These are phyloP conservation scores for Parus major DNA, from an alignment of 2,113 vertebrate species.

Conservation along the genomic window DNA sequence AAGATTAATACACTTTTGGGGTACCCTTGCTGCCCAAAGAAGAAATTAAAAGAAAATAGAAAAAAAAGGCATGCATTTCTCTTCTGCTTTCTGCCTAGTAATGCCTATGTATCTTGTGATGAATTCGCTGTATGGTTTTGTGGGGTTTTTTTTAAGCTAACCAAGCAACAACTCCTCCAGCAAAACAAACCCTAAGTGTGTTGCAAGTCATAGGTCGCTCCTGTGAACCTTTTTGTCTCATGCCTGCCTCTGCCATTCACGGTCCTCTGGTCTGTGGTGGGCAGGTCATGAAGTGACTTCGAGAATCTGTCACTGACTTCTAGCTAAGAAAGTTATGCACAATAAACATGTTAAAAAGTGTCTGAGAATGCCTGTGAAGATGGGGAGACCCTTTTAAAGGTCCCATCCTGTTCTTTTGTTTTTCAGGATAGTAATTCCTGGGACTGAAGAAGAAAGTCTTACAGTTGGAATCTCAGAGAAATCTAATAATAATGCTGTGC, in stretches of 20 bases:
- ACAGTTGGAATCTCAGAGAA: neutral
- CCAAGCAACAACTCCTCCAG: neutral
- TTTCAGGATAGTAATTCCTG: neutral
- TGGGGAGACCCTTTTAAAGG: neutral
- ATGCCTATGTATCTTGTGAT: neutral
- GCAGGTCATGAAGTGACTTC: neutral
- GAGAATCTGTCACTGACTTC: neutral
- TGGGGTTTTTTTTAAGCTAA: neutral
- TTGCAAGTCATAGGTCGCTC: rapidly evolving
- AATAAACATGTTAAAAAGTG: neutral
- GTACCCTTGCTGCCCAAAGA: neutral
- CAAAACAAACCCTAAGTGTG: rapidly evolving
- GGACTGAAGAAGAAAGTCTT: neutral
- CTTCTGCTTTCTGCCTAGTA: neutral
- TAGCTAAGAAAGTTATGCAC: neutral
- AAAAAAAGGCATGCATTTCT: neutral
- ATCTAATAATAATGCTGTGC: rapidly evolving
- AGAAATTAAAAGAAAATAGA: neutral
- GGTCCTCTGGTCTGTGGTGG: neutral
- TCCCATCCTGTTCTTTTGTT: neutral
- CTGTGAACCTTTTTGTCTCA: neutral
- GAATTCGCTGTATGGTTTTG: neutral
- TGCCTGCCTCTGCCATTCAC: rapidly evolving
- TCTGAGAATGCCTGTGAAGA: neutral
- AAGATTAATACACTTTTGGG: neutral